Percentiles rank a stretch among this genome's conserved stretches.
Conservation (phyloP, 2,797 vertebrate species). For the Pseudocheirus occidentalis region DNA sequence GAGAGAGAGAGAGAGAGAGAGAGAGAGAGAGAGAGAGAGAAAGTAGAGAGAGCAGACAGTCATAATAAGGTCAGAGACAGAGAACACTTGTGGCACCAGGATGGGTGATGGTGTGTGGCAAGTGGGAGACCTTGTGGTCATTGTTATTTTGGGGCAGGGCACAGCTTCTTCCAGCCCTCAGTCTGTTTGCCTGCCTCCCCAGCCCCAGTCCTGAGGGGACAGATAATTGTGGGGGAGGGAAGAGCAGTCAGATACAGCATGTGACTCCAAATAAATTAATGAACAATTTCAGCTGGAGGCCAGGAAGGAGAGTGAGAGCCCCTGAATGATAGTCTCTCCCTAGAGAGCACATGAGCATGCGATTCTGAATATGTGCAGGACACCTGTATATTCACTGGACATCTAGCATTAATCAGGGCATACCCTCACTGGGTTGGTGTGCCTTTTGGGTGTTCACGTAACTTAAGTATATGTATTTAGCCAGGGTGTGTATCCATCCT, state of each 20-base stretch:
- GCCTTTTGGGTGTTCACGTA: neutral
- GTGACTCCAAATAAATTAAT: neutral
- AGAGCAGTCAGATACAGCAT: neutral
- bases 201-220: neutral
- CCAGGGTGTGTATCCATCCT: neutral
- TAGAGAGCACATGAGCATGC: neutral
- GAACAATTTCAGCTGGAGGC: neutral
- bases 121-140: slow-evolving; percentile 1
- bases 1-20: slow-evolving; percentile 18
- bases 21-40: slow-evolving; percentile 36
- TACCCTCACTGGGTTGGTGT: neutral
- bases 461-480: neutral
- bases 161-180: slow-evolving; percentile 1
- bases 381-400: neutral
- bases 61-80: neutral
- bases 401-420: neutral
- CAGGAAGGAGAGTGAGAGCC: neutral
- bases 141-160: slow-evolving; percentile 5
- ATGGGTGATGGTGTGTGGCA: neutral
- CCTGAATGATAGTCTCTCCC: neutral
- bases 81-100: slow-evolving; percentile 66
- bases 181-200: neutral
- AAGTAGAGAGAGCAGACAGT: slow-evolving; percentile 39
- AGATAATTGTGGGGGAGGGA: neutral
- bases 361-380: neutral